Evolutionary conservation across 2,888 invertebrate species (phyloP), one percentile per base, ranked within the genome.

Genomic region (Drosophila leonis): DNA sequence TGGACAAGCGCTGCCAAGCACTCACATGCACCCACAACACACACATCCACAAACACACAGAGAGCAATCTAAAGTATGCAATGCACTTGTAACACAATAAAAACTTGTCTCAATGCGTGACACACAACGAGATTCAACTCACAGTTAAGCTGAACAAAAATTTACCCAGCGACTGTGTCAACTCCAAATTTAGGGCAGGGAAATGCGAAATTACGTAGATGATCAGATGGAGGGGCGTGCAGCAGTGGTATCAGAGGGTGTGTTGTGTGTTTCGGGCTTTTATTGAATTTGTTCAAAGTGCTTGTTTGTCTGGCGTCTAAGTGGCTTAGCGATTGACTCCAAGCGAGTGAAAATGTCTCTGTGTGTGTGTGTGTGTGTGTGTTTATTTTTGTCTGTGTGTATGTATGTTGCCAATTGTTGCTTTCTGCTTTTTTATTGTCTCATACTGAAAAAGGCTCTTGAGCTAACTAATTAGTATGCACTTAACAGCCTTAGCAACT

Each of bases 231-330:
- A 24, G 44, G 55, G 31, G 18, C 20, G n/a, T 42, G 15, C 27
- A 37, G 12, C 9, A n/a, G 27, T 39, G 33, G 55, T 13, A 15
- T 24, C 12, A 7, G 24, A 12, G 35, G 69, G 48, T 31, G 18
- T 42, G 39, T 60, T 54, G 15, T 62, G 42, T 72, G 55, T 75
- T 75, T 56, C 37, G 29, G 48, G 76, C 64, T 79, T 75, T 78
- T 79, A 78, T 78, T 75, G 80, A 78, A 78, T 78, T 79, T 75
- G 57, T 59, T 51, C 51, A 68, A 75, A 78, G 75, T 78, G 80
- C 72, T 79, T 79, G 76, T 78, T 78, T 75, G 80, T 65, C 72
- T 67, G 68, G 39, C 62, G 31, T 73, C 69, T 80, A 78, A 79
- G 65, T 80, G 72, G 66, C 55, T 73, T 55, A 46, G 39, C 29